phyloP scores from a whole-genome alignment of 1,140 invertebrate genomes.

The Drosophila tristis region DNA sequence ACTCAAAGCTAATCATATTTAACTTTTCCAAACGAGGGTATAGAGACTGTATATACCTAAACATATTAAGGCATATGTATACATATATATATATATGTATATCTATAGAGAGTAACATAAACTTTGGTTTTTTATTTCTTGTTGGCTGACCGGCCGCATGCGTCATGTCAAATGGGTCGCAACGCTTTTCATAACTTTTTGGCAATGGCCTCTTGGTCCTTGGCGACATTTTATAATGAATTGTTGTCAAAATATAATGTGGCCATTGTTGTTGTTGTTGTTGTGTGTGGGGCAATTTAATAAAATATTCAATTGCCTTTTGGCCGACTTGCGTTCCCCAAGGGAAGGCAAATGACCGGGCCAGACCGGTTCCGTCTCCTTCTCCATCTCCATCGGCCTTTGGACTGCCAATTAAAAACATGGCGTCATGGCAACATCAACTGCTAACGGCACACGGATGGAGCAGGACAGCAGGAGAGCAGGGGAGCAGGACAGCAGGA shows the following conservation, averaged over 20 bases:
- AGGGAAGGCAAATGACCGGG: constrained; percentile 39
- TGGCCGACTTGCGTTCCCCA: constrained; percentile 23
- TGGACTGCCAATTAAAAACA: constrained; percentile 74
- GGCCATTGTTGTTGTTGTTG: constrained; percentile 38
- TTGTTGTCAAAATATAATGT: constrained; percentile 75
- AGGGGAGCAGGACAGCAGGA: no score
- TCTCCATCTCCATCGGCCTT: not conserved
- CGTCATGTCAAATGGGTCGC: constrained; percentile 69
- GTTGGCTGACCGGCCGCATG: constrained; percentile 60
- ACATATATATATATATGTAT: constrained; percentile 23
- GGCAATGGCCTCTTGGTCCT: constrained; percentile 51
- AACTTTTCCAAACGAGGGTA: constrained; percentile 18
- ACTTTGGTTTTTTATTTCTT: constrained; percentile 33
- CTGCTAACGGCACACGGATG: constrained; percentile 28
- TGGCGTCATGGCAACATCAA: constrained; percentile 77
- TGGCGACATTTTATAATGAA: constrained; percentile 73
- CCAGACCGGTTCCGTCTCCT: constrained; percentile 3
- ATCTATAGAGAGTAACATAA: constrained; percentile 9
- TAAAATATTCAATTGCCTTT: constrained; percentile 79
- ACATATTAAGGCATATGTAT: constrained; percentile 1
- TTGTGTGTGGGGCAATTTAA: constrained; percentile 65
- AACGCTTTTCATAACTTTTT: constrained; percentile 68
- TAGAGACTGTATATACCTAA: constrained; percentile 1
- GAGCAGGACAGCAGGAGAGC: not conserved
- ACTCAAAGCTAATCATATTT: constrained; percentile 12